Evolutionary conservation across 2,888 invertebrate genomes (phyloP).

Genomic region (Caenorhabditis sp.): DNA sequence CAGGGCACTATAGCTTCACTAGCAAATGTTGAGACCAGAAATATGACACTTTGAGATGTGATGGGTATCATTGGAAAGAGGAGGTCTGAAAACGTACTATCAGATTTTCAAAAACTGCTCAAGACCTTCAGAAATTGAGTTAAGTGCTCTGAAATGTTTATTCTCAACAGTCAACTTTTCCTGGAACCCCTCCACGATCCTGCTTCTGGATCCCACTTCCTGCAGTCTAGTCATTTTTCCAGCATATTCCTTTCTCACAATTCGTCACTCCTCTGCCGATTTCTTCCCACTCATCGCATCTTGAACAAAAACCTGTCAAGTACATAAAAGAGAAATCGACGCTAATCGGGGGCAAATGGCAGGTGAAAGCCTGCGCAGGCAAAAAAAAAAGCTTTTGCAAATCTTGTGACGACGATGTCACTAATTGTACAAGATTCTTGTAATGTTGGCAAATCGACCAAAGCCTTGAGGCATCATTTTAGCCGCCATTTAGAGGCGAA

Average conservation of each 20-base stretch:
- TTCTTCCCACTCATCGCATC: slow-evolving; percentile 28
- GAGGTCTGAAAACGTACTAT: too few relatives aligned
- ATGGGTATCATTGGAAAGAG: too few relatives aligned
- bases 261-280: slow-evolving; percentile 3
- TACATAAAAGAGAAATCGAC: slow-evolving; percentile 31
- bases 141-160: too few relatives aligned
- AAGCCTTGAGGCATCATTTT: slow-evolving; percentile 43
- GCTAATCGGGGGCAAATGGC: slow-evolving; percentile 61
- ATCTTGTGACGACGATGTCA: slow-evolving; percentile 44
- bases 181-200: not conserved
- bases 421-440: slow-evolving; percentile 63
- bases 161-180: too few relatives aligned
- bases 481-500: slow-evolving; percentile 18
- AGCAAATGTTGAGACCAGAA: too few relatives aligned
- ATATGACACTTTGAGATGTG: too few relatives aligned
- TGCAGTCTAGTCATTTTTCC: not conserved
- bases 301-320: slow-evolving; percentile 55
- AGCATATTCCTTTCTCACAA: slow-evolving; percentile 6
- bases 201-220: not conserved
- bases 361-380: slow-evolving; percentile 33
- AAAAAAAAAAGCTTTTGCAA: slow-evolving; percentile 35
- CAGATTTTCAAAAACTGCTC: too few relatives aligned
- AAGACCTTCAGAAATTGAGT: too few relatives aligned
- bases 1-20: too few relatives aligned
- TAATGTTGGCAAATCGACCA: slow-evolving; percentile 13